A percentile compares a stretch with the other conserved stretches of the same genome.
Evolutionary conservation across 2,797 vertebrate genomes (phyloP).

Genomic region (Hypotaenidia philippensis): DNA sequence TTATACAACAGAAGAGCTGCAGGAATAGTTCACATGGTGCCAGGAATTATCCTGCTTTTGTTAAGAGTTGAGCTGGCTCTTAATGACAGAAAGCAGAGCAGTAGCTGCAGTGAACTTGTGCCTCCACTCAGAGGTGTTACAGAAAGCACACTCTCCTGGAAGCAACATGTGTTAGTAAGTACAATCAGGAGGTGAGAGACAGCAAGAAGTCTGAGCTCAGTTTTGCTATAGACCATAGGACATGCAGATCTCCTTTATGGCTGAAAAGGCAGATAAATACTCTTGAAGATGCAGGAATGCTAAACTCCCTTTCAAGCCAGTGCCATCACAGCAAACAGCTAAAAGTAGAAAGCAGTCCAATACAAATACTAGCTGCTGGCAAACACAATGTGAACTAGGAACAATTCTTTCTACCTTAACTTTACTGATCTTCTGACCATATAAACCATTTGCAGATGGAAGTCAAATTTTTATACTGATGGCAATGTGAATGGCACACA

Average conservation of each 20-base stretch:
- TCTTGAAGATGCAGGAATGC: neutral
- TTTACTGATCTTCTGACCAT: neutral
- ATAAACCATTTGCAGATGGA: neutral
- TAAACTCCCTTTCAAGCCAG: neutral
- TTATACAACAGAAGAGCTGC: neutral
- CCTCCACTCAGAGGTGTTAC: neutral
- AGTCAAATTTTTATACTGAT: neutral
- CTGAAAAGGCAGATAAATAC: neutral
- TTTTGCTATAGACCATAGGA: neutral
- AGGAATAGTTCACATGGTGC: neutral
- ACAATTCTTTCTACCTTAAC: neutral
- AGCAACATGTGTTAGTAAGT: fast-evolving
- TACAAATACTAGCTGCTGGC: neutral
- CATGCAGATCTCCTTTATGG: neutral
- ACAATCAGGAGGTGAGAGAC: neutral
- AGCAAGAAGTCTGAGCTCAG: neutral
- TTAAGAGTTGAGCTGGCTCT: neutral
- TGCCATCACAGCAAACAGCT: neutral
- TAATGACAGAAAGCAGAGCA: neutral
- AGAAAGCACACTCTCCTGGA: neutral
- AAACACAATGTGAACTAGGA: neutral
- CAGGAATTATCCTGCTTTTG: neutral
- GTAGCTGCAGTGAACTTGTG: neutral
- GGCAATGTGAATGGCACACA: neutral
- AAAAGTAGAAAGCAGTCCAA: neutral